phyloP scores from a whole-genome alignment of 1,140 invertebrate genomes.

The Holcopasites calliopsidis region DNA sequence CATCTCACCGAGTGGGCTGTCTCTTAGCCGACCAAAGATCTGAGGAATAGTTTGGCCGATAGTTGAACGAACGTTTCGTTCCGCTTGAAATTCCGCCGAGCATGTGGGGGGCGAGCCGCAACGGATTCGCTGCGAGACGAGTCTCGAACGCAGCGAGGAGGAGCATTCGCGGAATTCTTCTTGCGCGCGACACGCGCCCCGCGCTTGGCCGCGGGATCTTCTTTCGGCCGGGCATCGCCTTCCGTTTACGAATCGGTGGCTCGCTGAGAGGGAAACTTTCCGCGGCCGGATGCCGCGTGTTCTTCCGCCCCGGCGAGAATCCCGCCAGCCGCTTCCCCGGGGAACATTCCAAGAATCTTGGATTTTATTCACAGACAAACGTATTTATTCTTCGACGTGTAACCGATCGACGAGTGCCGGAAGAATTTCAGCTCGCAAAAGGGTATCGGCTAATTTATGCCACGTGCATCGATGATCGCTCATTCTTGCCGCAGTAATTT shows the following conservation, averaged over 20 bases:
- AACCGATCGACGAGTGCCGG: no score
- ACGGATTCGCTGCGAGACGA: neutral
- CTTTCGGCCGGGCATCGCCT: no score
- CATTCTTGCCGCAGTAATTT: neutral
- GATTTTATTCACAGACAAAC: no score
- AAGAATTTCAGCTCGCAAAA: no score
- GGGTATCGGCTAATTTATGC: no score
- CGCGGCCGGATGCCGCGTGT: conserved; percentile 26
- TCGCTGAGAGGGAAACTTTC: conserved; percentile 20
- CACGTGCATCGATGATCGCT: neutral
- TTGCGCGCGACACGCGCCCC: neutral
- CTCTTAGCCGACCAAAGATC: conserved; percentile 63
- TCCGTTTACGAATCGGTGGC: conserved; percentile 33
- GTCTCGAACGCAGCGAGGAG: neutral
- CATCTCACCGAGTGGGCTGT: conserved; percentile 19
- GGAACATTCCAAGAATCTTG: conserved; percentile 15
- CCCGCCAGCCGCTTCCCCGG: neutral
- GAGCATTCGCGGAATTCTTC: conserved; percentile 5
- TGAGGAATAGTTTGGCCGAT: conserved; percentile 69
- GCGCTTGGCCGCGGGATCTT: no score
- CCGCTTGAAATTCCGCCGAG: conserved; percentile 13
- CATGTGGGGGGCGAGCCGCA: neutral
- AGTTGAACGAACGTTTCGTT: conserved; percentile 29
- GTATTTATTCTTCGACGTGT: no score
- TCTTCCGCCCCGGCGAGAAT: neutral